Evolutionary conservation across 1,140 invertebrate species (phyloP).

Genomic region (Drosophila ambigua): DNA sequence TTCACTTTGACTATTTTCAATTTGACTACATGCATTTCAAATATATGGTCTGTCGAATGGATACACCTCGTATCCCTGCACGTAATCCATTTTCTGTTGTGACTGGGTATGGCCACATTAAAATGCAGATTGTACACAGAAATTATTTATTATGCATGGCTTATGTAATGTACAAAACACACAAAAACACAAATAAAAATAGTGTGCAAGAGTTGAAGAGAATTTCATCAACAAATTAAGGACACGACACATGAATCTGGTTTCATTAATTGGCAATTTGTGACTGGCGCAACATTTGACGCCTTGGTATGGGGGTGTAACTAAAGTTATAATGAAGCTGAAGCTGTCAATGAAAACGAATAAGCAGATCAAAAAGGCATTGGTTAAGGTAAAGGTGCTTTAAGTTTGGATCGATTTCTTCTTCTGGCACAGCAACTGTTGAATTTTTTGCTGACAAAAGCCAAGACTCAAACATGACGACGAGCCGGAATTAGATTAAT

Average conservation of each 20-base stretch:
- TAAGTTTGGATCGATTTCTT: constrained; percentile 6
- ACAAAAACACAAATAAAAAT: background rate
- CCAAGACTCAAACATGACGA: constrained; percentile 2
- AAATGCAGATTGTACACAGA: constrained; percentile 22
- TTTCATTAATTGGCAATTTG: constrained; percentile 15
- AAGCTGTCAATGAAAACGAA: constrained; percentile 22
- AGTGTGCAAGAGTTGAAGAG: background rate
- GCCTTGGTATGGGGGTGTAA: background rate
- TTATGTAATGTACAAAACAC: constrained; percentile 6
- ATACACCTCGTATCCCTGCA: constrained; percentile 6
- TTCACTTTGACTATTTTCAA: constrained; percentile 8
- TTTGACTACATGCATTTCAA: constrained; percentile 8
- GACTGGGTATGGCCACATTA: constrained; percentile 5
- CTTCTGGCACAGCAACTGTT: constrained; percentile 3
- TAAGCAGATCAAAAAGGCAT: constrained; percentile 14
- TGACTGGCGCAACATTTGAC: constrained; percentile 7
- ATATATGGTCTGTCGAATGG: background rate
- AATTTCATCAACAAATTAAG: background rate
- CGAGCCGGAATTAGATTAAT: constrained; percentile 21
- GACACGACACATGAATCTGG: background rate
- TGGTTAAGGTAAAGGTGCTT: background rate
- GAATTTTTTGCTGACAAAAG: constrained; percentile 32
- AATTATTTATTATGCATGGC: constrained; percentile 26
- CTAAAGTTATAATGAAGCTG: background rate
- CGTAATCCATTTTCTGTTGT: constrained; percentile 27